These are phyloP conservation scores for Ceramica pisi DNA, from an alignment of 2,888 invertebrate species.

Conservation along the genomic window DNA sequence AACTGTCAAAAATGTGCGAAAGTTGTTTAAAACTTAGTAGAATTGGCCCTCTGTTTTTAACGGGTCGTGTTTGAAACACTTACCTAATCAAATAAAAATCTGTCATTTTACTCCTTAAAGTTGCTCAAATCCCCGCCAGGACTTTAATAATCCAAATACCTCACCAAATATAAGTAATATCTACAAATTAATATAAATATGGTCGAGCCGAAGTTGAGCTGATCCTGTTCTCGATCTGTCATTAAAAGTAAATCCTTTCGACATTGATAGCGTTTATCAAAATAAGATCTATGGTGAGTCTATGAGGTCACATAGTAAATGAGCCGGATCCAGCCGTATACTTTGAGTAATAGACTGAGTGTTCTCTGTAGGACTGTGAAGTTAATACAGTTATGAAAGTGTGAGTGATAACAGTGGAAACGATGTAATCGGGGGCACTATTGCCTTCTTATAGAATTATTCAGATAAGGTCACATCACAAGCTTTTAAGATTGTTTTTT, in stretches of 20 bases:
- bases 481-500: neutral
- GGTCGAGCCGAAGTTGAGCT: neutral
- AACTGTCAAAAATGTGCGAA: too few relatives aligned
- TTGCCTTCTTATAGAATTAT: neutral
- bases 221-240: neutral
- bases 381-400: neutral
- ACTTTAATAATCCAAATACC: neutral
- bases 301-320: conserved; percentile 38
- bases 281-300: conserved; percentile 32
- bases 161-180: conserved; percentile 16
- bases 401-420: neutral
- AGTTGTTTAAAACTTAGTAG: too few relatives aligned
- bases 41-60: too few relatives aligned
- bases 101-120: neutral
- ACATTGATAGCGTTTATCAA: conserved; percentile 45
- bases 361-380: neutral
- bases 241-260: conserved; percentile 21
- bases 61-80: too few relatives aligned
- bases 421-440: neutral
- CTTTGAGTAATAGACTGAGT: neutral
- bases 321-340: conserved; percentile 15
- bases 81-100: conserved; percentile 13
- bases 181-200: conserved; percentile 35
- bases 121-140: neutral
- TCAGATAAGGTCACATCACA: neutral